Conservation (phyloP, 2,797 vertebrate species). For the Acanthiza pusilla region DNA sequence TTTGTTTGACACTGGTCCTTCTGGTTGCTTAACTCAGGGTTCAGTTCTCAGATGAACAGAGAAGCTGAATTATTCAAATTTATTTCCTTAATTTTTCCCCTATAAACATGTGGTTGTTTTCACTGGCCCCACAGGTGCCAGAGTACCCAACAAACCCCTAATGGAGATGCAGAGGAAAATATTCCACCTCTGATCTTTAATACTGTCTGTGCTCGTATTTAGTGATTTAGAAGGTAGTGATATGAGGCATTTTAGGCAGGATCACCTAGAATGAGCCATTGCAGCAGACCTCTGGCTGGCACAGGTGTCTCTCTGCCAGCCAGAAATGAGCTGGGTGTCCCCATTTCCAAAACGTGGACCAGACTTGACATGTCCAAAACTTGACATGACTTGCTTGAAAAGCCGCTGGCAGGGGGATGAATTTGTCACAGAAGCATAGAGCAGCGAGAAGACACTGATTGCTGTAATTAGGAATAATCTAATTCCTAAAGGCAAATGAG, state of each 20-base stretch:
- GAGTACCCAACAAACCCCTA: neutral
- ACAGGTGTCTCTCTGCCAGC: neutral
- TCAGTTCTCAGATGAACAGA: neutral
- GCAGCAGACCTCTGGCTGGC: neutral
- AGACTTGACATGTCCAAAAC: neutral
- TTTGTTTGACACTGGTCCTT: neutral
- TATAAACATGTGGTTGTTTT: neutral
- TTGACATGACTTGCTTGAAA: neutral
- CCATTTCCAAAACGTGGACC: neutral
- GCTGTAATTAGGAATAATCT: constrained; percentile 24
- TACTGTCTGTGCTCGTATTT: neutral
- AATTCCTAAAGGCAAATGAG: neutral
- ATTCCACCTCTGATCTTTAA: neutral
- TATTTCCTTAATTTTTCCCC: neutral
- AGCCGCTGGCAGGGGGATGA: neutral
- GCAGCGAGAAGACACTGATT: neutral
- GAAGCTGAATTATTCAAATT: neutral
- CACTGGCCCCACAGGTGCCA: neutral
- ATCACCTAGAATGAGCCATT: neutral
- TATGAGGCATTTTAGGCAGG: neutral
- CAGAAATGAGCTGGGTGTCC: neutral
- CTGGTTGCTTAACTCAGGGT: neutral
- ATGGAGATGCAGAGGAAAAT: fast-evolving
- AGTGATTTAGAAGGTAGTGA: neutral
- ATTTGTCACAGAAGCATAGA: neutral